These are phyloP conservation scores for Myrmecobius fasciatus DNA, from an alignment of 2,113 vertebrate genomes.

Conservation along the genomic window DNA sequence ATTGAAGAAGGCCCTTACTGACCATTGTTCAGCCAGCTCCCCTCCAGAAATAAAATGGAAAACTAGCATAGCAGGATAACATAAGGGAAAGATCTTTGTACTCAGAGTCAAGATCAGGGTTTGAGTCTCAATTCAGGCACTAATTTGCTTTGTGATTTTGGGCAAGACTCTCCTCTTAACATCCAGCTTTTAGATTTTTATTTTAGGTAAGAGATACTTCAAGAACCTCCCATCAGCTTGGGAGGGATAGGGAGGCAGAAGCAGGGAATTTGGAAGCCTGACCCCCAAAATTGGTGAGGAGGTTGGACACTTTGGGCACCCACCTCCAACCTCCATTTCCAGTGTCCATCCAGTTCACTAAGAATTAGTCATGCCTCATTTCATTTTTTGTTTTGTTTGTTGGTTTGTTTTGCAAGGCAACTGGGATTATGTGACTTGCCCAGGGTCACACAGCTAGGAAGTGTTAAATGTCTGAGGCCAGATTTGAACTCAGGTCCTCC, in stretches of 20 bases:
- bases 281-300: neutral
- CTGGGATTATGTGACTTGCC: too few species aligned
- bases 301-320: neutral
- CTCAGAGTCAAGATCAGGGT: neutral
- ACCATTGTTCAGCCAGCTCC: neutral
- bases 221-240: neutral
- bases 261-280: neutral
- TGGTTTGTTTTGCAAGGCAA: too few species aligned
- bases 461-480: too few species aligned
- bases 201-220: neutral
- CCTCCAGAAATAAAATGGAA: neutral
- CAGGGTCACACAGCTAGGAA: too few species aligned
- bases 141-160: neutral
- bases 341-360: neutral
- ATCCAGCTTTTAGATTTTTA: neutral
- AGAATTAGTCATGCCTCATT: neutral
- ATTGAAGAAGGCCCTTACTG: neutral
- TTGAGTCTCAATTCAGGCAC: neutral
- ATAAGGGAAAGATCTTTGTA: neutral
- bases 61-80: neutral
- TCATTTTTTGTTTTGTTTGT: neutral
- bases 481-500: too few species aligned
- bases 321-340: neutral
- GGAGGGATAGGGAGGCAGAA: neutral
- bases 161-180: neutral